A percentile compares a stretch with the other conserved stretches of the same genome.
Evolutionary conservation across 2,113 vertebrate genomes (phyloP).

Genomic region (Ursus arctos): DNA sequence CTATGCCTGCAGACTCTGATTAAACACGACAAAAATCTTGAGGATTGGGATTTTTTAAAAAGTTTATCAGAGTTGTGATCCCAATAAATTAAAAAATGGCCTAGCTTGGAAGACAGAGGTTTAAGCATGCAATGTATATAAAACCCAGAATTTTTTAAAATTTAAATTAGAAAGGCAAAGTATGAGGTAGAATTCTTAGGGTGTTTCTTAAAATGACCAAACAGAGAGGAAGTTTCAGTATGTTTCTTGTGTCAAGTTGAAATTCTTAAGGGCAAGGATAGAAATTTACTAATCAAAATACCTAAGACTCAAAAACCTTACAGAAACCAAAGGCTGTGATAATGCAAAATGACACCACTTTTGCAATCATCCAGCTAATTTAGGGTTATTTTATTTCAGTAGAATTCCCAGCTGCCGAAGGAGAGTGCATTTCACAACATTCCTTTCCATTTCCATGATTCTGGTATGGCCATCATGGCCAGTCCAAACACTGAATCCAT

Average conservation of each 20-base stretch:
- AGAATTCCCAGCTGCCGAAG: background rate
- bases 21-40: constrained; percentile 56
- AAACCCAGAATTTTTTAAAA: background rate
- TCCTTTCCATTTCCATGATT: background rate
- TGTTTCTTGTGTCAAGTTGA: background rate
- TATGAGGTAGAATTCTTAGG: constrained; percentile 37
- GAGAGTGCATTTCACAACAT: background rate
- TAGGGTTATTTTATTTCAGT: background rate
- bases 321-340: background rate
- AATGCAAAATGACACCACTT: background rate
- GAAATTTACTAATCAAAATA: constrained; percentile 56
- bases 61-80: constrained; percentile 44
- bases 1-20: background rate
- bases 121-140: constrained; percentile 3
- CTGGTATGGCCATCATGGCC: background rate
- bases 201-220: background rate
- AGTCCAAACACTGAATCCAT: background rate
- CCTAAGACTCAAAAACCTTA: constrained; percentile 14
- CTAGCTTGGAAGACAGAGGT: constrained; percentile 43
- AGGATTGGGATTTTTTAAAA: constrained; percentile 14
- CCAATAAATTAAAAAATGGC: constrained; percentile 25
- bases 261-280: background rate
- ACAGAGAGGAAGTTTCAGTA: background rate
- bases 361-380: constrained; percentile 4
- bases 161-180: constrained; percentile 52